Evolutionary conservation across 2,888 invertebrate genomes (phyloP).

Genomic region (Volucella bombylans): DNA sequence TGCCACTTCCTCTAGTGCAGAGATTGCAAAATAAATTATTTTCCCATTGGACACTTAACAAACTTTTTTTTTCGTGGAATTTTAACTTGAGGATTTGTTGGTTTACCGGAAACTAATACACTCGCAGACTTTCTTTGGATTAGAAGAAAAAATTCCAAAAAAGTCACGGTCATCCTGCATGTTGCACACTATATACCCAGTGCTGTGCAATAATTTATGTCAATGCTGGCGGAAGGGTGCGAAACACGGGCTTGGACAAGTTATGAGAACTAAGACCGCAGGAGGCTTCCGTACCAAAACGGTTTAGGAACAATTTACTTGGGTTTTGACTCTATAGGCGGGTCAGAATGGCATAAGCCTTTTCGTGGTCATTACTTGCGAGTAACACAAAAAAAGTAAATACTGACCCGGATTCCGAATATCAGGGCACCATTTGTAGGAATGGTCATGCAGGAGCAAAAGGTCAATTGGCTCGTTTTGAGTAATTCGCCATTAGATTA

Average conservation of each 20-base stretch:
- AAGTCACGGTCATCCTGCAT: conserved; percentile 66
- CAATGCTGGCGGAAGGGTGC: conserved; percentile 56
- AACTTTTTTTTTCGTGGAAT: conserved; percentile 36
- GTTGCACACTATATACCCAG: conserved; percentile 43
- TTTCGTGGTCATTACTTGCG: conserved; percentile 4
- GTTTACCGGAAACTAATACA: conserved; percentile 39
- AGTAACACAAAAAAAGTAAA: background rate
- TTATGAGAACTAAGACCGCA: conserved; percentile 32
- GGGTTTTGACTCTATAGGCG: conserved; percentile 3
- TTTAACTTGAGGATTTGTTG: conserved; percentile 26
- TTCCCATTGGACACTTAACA: conserved; percentile 42
- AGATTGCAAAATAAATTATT: conserved; percentile 57
- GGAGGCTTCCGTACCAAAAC: conserved; percentile 1
- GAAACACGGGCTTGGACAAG: conserved; percentile 31
- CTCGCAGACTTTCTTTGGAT: conserved; percentile 3
- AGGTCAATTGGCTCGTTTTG: conserved; percentile 68
- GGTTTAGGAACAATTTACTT: conserved; percentile 16
- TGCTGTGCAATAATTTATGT: conserved; percentile 63
- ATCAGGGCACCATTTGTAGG: conserved; percentile 16
- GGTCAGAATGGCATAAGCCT: background rate
- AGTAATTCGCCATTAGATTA: conserved; percentile 68
- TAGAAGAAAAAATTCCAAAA: conserved; percentile 18
- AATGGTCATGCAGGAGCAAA: conserved; percentile 52
- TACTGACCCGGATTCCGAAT: conserved; percentile 58
- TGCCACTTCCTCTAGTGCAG: conserved; percentile 40